A percentile compares a stretch with the other conserved stretches of the same genome.
Evolutionary conservation across 2,888 invertebrate species (phyloP).

Genomic region (Adelognathus sp.): DNA sequence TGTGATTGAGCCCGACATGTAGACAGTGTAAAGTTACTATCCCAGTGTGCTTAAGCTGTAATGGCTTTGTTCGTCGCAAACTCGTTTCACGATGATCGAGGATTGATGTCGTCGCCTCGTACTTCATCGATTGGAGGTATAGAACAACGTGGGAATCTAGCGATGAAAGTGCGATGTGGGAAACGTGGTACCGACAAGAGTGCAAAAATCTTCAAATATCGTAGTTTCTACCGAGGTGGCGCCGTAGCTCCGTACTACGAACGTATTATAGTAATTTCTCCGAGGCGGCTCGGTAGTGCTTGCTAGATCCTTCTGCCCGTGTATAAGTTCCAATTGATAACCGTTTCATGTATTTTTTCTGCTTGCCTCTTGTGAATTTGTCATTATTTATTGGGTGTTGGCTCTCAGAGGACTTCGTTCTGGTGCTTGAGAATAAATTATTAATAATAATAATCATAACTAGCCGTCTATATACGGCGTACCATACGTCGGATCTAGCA

Average conservation of each 20-base stretch:
- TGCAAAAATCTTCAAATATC: background rate
- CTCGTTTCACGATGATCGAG: background rate
- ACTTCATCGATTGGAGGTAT: background rate
- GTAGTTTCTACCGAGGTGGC: background rate
- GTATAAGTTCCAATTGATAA: too few relatives aligned
- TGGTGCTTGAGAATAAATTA: too few relatives aligned
- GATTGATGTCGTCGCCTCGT: background rate
- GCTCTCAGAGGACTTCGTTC: too few relatives aligned
- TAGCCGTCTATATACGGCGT: too few relatives aligned
- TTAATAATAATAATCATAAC: too few relatives aligned
- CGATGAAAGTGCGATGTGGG: background rate
- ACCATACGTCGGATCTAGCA: too few relatives aligned
- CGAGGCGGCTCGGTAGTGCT: too few relatives aligned
- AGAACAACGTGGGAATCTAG: background rate
- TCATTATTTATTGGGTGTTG: too few relatives aligned
- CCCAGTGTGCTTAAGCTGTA: background rate
- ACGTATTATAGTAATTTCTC: too few relatives aligned
- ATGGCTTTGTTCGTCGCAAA: background rate
- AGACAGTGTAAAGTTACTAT: background rate
- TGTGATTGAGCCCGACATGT: background rate
- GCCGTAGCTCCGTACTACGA: background rate
- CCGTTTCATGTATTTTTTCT: too few relatives aligned
- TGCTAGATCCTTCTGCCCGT: too few relatives aligned
- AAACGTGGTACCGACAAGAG: background rate
- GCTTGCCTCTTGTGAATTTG: too few relatives aligned